Percentiles rank a stretch among this genome's conserved stretches.
Evolutionary conservation across 2,113 vertebrate species (phyloP).

Genomic region (Micronycteris hirsuta): DNA sequence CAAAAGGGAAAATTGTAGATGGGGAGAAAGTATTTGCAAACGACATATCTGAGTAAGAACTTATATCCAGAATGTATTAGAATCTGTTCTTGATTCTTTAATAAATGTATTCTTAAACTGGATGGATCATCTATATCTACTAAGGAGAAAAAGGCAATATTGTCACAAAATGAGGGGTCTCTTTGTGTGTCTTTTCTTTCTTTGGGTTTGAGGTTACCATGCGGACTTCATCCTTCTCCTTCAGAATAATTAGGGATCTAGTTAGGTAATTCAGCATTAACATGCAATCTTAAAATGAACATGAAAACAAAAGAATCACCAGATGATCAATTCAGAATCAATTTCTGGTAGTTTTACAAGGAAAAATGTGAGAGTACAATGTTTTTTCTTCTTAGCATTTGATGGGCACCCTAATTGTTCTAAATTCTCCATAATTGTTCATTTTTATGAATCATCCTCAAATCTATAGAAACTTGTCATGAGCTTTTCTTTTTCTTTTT

Average conservation of each 20-base stretch:
- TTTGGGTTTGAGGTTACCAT: not conserved
- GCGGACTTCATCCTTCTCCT: not conserved
- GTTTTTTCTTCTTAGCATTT: not conserved
- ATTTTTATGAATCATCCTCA: not conserved
- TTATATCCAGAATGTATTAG: not conserved
- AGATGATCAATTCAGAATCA: not conserved
- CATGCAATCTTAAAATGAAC: not conserved
- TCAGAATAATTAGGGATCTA: not conserved
- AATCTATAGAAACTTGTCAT: not conserved
- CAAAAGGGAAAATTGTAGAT: not conserved
- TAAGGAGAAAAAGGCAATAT: not conserved
- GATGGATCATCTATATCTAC: accelerated
- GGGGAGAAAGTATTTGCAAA: not conserved
- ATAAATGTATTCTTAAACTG: too few species aligned
- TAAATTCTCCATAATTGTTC: not conserved
- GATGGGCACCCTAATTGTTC: not conserved
- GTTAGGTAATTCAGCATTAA: not conserved
- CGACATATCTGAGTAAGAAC: not conserved
- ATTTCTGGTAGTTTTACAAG: not conserved
- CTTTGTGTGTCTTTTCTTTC: accelerated
- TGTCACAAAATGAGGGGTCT: accelerated
- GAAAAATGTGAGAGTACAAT: not conserved
- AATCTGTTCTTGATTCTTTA: not conserved
- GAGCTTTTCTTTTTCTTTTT: not conserved
- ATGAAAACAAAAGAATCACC: too few species aligned